Base-by-base conservation (phyloP, 2,888 invertebrate genomes). In the Molorchus minor region DNA sequence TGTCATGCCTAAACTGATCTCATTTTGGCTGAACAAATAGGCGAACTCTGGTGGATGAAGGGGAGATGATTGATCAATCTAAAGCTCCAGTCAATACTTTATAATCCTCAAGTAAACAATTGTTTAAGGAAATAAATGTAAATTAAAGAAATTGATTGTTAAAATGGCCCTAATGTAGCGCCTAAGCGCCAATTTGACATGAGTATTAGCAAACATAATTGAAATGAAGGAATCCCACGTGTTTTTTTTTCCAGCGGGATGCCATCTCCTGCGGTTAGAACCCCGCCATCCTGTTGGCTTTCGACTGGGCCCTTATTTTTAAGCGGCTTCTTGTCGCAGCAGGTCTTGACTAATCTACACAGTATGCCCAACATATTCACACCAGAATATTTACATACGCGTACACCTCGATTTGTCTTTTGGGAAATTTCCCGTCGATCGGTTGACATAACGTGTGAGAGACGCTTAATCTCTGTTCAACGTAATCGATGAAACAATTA, bases 331-430 rank as follows among this genome's bases (percentile, higher is more conserved):
- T 73, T 72, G 69, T 73, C 75, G 61, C 75, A 72, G 71, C 71
- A 62, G 71, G 75, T 68, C 68, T 69, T 71, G 68, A 69, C 72
- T 75, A 77, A 77, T 77, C 75, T 73, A 70, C 75, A 64, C 74
- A 71, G 71, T 73, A 64, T 71, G 73, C 65, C 71, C 67, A 73
- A 73, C 75, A 71, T 38, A 38, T 47, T 47, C 38, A 25, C 38
- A 49, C 49, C 16, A 38, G 49, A 49, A 25, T 49, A 49, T 49
- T 49, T 49, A 49, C 49, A 44, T 44, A 49, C 30, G 13, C 38
- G 20, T 20, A 35, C 47, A 47, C 20, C 36, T 35, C 19, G 38
- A 38, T 49, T 49, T 38, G 49, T 49, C 25, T 38, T n/a, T n/a
- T n/a, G n/a, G 38, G 10, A 49, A 49, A 25, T 25, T 46, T 49